Base-by-base conservation (phyloP, 2,888 invertebrate genomes). In the Pherbina coryleti region DNA sequence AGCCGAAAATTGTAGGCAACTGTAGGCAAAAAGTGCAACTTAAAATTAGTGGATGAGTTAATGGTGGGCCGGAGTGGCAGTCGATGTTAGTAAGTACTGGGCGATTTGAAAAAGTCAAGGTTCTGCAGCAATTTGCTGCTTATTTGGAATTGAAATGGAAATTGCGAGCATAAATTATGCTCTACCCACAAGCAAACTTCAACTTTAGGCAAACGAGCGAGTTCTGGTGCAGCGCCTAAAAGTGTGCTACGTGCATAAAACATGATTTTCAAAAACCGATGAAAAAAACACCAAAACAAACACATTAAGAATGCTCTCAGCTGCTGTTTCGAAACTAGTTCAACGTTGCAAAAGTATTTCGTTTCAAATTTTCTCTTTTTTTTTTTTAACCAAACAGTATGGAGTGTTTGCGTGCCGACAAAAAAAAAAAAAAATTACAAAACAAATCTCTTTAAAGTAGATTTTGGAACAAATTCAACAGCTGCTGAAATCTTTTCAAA, bases 81-180 rank as follows among this genome's bases (percentile, higher is more conserved):
- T 37, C 14, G 55, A 1, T 55, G n/a, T 4, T 5, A 55, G 3
- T 5, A 25, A 28, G 69, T 17, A n/a, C n/a, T n/a, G 51, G 11
- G 51, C 3, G 14, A 53, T 66, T 31, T 28, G 0, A 37, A 55
- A 34, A 19, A 64, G 74, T 74, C 64, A 73, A 74, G 64, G 74
- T 66, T 34, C 53, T 51, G 66, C n/a, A 51, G 74, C 64, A 74
- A 74, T 74, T 74, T 74, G 44, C 64, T 28, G 74, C 74, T 51
- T 49, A 66, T 74, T 74, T 74, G 64, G 53, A 49, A 34, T 64
- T 64, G 64, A 64, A 74, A 64, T 74, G 51, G 28, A 74, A 74
- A 74, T 51, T 25, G 73, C 44, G 49, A 60, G 44, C 37, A 62
- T 62, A 44, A 73, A 60, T 60, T 62, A 25, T 44, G 44, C 44